These are phyloP conservation scores for Passerculus sandwichensis DNA, from an alignment of 2,797 vertebrate genomes.

Conservation along the genomic window DNA sequence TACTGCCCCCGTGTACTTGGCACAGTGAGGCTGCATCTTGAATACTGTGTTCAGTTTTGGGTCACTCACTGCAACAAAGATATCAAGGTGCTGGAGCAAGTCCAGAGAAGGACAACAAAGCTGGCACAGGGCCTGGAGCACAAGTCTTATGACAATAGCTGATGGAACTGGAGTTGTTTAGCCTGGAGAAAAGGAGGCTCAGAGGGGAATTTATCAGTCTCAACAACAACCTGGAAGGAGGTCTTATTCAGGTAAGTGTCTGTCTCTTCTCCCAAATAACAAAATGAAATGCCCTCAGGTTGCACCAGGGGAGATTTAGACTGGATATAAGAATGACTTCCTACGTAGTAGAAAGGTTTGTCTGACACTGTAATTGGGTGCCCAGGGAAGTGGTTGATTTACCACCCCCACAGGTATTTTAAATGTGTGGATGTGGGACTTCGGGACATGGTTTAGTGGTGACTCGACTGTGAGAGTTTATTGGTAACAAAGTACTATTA, in stretches of 20 bases:
- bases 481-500: neutral
- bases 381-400: neutral
- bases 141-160: neutral
- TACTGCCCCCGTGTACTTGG: neutral
- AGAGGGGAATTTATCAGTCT: neutral
- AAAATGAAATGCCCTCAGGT: neutral
- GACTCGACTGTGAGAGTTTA: neutral
- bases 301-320: neutral
- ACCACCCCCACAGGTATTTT: neutral
- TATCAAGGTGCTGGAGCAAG: neutral
- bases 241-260: neutral
- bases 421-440: neutral
- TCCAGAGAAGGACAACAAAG: neutral
- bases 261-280: neutral
- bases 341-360: neutral
- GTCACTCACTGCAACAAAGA: neutral
- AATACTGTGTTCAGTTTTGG: neutral
- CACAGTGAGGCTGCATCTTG: neutral
- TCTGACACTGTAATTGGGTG: neutral
- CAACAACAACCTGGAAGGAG: neutral
- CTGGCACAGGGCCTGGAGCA: neutral
- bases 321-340: neutral
- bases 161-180: neutral
- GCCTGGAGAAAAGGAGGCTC: neutral
- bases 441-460: neutral